phyloP scores from a whole-genome alignment of 1,140 invertebrate species.

The Fopius arisanus region DNA sequence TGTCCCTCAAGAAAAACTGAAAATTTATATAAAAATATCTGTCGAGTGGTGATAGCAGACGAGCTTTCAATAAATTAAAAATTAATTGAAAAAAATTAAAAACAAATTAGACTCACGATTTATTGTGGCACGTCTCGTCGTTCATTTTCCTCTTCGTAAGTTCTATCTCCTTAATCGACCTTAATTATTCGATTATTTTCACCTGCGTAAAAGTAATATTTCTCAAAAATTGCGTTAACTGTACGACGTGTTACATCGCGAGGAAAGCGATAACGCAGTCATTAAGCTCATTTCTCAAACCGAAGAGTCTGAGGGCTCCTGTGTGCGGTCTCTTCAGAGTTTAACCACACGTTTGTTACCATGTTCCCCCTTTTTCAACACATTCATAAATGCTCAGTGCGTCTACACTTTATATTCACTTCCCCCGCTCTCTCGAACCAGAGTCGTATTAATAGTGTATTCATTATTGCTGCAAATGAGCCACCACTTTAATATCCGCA shows the following conservation, averaged over 20 bases:
- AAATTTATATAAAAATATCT: too few relatives aligned
- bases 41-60: too few relatives aligned
- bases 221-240: not conserved
- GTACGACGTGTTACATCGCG: slow-evolving; percentile 58
- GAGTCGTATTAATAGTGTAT: slow-evolving; percentile 57
- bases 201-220: not conserved
- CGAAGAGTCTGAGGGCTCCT: not conserved
- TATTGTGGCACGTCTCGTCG: not conserved
- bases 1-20: not conserved
- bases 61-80: too few relatives aligned
- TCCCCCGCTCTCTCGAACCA: not conserved
- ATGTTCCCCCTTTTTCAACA: not conserved
- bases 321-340: not conserved
- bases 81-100: too few relatives aligned
- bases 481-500: slow-evolving; percentile 64
- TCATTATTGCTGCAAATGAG: slow-evolving; percentile 63
- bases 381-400: not conserved
- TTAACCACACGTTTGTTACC: slow-evolving; percentile 5
- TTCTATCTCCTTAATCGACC: not conserved
- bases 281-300: slow-evolving; percentile 49
- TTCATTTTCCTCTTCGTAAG: not conserved
- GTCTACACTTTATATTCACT: not conserved
- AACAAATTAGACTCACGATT: too few relatives aligned
- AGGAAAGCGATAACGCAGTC: slow-evolving; percentile 64
- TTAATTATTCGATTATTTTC: slow-evolving; percentile 1